Base-by-base conservation (phyloP, 2,797 vertebrate species). In the Chelon auratus region DNA sequence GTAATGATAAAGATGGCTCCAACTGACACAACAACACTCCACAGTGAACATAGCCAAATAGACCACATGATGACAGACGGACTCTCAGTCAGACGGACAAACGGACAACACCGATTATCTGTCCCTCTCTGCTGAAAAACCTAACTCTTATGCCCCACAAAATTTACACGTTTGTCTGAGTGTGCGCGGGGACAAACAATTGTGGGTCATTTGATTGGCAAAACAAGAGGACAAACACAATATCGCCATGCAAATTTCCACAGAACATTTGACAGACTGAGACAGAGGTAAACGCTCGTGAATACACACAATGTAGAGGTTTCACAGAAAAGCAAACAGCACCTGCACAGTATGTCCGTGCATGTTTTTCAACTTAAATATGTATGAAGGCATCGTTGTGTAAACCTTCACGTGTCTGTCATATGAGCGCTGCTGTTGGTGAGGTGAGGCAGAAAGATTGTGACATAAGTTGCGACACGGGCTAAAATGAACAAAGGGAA, bases 171-270 rank as follows among this genome's bases (percentile, higher is more conserved):
- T 77, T 68, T 70, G 62, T 60, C 18, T 40, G 62, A 13, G 36
- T 39, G 67, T 47, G 22, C 60, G 60, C 13, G 20, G 47, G 64
- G 54, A 60, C 68, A 79, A 85, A 86, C 86, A 66, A 87, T 86
- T 62, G 75, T 47, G 70, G 72, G 68, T 91, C 67, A 95, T 94
- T 95, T 94, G 94, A 84, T 93, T 94, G 71, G 81, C 91, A 94
- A 94, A 93, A 81, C 82, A 84, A 87, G 42, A 9, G 74, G 85
- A 85, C 75, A 87, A 82, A 89, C 87, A 89, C 42, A 17, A 92
- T 89, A 80, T 86, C 75, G 71, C 43, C 84, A 94, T 93, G 93
- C 93, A 95, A 95, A 95, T 92, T 6, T 58, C 43, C 15, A 50
- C 62, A 69, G 15, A 68, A 45, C 78, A 59, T 73, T 55, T 57